Evolutionary conservation across 1,140 invertebrate species (phyloP), one percentile per base, ranked within the genome.

Genomic region (Aphelenchoides besseyi): DNA sequence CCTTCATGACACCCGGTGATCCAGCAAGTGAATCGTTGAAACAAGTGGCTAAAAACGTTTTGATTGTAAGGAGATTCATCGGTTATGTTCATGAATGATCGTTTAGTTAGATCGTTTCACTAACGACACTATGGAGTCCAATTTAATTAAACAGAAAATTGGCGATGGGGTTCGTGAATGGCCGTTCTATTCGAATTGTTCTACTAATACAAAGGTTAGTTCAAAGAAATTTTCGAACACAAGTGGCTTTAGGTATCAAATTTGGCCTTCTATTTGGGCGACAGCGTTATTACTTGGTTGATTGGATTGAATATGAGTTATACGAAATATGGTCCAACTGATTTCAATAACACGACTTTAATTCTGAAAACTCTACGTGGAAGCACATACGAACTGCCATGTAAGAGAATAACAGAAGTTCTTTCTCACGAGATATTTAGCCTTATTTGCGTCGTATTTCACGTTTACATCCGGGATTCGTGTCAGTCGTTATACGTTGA

Each of bases 191-290:
- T 41, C 30, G 8, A 9, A 59, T 8, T 9, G 9, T 8, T 59
- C 57, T 9, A 9, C 57, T 59, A 8, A 9, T 41, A 18, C 41
- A 12, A 48, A 48, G 12, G 41, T 48, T 48, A 16, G 41, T 48
- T 23, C 41, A 23, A 48, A 48, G 16, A 1, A 18, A 61, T 2
- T 16, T 18, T 48, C 30, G 69, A 48, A 48, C 12, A 12, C 23
- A 48, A 48, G 12, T 48, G 23, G 41, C 18, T 48, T 48, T 48
- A 48, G 41, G 55, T 23, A 8, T 59, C 55, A 33, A 59, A 18
- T 33, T 23, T 59, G 55, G 55, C 55, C 18, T 5, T 59, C 26
- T 59, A 59, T 33, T 33, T 59, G 55, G 55, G 5, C 5, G 55
- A 59, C 18, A 16, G 5, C 5, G 5, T 59, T 28, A 5, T 59